Conservation (phyloP, 2,113 vertebrate genomes). For the Bubalus kerabau region DNA sequence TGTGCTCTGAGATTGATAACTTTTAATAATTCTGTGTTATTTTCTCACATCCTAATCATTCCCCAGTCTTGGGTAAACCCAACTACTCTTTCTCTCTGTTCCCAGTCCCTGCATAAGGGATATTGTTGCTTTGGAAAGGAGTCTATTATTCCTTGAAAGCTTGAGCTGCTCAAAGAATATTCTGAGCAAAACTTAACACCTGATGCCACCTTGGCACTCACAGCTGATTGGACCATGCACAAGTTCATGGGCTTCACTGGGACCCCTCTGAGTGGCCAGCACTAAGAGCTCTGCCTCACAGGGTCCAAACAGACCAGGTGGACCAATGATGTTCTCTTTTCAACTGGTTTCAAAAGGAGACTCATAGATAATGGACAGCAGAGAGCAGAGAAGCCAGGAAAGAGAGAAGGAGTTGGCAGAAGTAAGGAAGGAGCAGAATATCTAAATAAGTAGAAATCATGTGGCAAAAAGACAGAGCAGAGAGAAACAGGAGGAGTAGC, state of each 20-base stretch:
- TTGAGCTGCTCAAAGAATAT: neutral
- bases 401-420: neutral
- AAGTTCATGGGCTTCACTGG: neutral
- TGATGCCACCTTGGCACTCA: neutral
- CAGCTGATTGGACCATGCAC: too few relatives aligned
- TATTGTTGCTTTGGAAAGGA: neutral
- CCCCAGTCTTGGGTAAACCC: neutral
- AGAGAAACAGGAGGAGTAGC: accelerated
- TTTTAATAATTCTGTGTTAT: neutral
- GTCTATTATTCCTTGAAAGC: neutral
- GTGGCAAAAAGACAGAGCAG: neutral
- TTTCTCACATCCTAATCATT: neutral
- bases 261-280: neutral
- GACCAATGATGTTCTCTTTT: neutral
- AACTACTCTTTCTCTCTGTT: neutral
- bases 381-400: neutral
- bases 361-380: neutral
- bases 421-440: neutral
- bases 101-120: neutral
- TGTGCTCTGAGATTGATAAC: neutral
- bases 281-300: neutral
- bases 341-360: neutral
- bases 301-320: neutral
- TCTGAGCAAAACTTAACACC: neutral
- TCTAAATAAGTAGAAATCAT: neutral